phyloP scores from a whole-genome alignment of 92 coral and sea anemone species.

The Galaxea fascicularis region DNA sequence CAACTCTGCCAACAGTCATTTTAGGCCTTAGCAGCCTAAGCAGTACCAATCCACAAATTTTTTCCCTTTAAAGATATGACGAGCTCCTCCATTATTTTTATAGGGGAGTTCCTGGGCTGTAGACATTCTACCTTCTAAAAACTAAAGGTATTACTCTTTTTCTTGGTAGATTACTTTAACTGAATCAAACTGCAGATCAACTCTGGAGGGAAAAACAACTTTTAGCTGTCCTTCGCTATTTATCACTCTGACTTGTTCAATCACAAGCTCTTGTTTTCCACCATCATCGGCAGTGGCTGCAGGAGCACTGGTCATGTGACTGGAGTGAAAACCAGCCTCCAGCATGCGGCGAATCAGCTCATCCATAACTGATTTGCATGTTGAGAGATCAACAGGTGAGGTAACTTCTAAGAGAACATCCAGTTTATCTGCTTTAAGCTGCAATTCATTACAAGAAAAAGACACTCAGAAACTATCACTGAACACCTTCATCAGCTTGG shows the following conservation, averaged over 20 bases:
- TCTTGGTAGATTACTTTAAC: conserved; percentile 58
- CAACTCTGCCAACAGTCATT: no score
- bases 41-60: no score
- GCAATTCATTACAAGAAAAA: not conserved
- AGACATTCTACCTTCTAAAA: no score
- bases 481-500: no score
- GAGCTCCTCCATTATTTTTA: no score
- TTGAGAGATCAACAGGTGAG: conserved; percentile 75
- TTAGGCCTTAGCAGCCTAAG: no score
- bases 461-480: not conserved
- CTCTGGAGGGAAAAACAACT: conserved; percentile 96
- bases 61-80: no score
- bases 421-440: conserved; percentile 78
- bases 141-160: not conserved
- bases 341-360: conserved; percentile 74
- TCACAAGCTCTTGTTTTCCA: conserved; percentile 59
- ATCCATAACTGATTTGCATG: conserved; percentile 92
- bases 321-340: conserved; percentile 84
- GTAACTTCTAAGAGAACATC: conserved; percentile 94
- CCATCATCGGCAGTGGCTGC: conserved; percentile 16
- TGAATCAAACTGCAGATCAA: conserved; percentile 80
- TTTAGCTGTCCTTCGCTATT: conserved; percentile 82
- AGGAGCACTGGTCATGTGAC: not conserved
- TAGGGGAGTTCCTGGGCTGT: no score
- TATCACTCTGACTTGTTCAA: conserved; percentile 89